Evolutionary conservation across 2,113 vertebrate genomes (phyloP).

Genomic region (Erythrolamprus reginae): DNA sequence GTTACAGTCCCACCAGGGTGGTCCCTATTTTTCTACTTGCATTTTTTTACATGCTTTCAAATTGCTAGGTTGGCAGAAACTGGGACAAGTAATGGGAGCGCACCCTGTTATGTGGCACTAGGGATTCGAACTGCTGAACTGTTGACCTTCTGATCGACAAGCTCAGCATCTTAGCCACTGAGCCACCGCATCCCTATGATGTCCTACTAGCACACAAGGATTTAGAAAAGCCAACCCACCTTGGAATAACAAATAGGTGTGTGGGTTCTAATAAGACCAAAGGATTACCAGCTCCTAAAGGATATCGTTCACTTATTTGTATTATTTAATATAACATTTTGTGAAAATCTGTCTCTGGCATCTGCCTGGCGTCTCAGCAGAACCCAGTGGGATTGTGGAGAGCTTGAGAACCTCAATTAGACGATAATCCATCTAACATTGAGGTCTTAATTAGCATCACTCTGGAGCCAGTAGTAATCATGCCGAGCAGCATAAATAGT

Average conservation of each 20-base stretch:
- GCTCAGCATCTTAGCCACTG: no score
- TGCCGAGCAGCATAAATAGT: neutral
- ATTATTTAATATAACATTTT: neutral
- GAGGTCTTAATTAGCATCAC: slow-evolving; percentile 13
- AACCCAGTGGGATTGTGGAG: neutral
- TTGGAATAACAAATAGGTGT: neutral
- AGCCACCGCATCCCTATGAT: neutral
- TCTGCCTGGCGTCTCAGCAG: neutral
- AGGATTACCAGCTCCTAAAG: neutral
- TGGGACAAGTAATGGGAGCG: no score
- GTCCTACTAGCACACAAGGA: neutral
- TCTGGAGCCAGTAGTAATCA: neutral
- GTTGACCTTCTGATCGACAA: no score
- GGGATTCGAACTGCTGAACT: no score
- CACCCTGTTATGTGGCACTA: no score
- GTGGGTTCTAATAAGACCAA: neutral
- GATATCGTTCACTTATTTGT: neutral
- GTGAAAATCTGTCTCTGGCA: slow-evolving; percentile 8
- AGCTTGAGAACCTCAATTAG: neutral
- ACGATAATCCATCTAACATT: neutral
- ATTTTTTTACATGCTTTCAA: no score
- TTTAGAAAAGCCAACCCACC: neutral
- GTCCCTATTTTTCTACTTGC: no score
- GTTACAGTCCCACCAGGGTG: no score
- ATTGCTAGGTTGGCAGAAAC: no score